Base-by-base conservation (phyloP, 2,888 invertebrate genomes). In the Beris chalybata region DNA sequence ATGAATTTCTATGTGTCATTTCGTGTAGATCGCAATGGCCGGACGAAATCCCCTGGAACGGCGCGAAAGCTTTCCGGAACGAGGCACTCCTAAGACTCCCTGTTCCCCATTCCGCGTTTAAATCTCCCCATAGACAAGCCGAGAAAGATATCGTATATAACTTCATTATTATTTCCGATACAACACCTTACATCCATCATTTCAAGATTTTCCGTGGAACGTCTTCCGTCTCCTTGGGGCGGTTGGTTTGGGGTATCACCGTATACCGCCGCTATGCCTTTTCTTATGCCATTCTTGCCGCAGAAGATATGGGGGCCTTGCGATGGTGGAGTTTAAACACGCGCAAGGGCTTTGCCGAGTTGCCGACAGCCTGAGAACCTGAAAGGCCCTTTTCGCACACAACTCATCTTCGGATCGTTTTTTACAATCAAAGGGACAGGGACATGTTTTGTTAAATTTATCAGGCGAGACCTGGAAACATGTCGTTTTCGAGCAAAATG, bases 131-230 rank as follows among this genome's bases (percentile, higher is more conserved):
- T 38, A 38, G 38, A 38, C 38, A 32, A 15, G 43, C 29, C 50
- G 4, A 53, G 43, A 44, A 63, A 64, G 64, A 69, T 66, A 69
- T 66, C 50, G 58, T 22, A 9, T 38, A 38, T 63, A 69, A 69
- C 53, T 56, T 69, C 69, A 69, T 69, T 69, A 65, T 68, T 68
- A 69, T 69, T 69, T 66, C 66, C 64, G 69, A 69, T 64, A 69
- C 59, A 66, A 66, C 66, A 69, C 69, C 69, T 69, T 64, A 63
- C 63, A 68, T 68, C 66, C 43, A 68, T 68, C 68, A 68, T 66
- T 44, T 31, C 29, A n/a, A 32, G 45, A 59, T 61, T 68, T 68
- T 65, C 54, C 59, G 38, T n/a, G 54, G 59, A 64, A 65, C 44
- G 45, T 63, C 54, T 66, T 47, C 31, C 50, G 22, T 38, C 57